Evolutionary conservation across 2,113 vertebrate species (phyloP).

Genomic region (Aldabrachelys gigantea): DNA sequence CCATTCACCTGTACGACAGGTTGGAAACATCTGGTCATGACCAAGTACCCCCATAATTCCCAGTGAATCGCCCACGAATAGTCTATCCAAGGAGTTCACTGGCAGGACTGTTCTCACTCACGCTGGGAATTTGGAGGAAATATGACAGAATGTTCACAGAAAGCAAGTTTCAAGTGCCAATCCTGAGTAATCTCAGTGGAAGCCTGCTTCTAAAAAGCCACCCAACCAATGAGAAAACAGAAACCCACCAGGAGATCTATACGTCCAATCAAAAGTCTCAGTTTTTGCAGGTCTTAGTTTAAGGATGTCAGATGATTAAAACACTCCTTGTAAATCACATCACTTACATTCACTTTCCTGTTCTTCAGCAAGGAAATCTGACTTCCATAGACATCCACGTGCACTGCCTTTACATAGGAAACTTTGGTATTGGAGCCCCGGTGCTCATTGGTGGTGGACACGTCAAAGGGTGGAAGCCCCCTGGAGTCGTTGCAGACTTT

Average conservation of each 20-base stretch:
- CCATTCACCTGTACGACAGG: no score
- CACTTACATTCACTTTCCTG: slow-evolving; percentile 84
- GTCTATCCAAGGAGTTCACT: no score
- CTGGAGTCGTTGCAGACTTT: no score
- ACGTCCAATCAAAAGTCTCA: neutral
- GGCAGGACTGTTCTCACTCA: no score
- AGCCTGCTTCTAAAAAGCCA: neutral
- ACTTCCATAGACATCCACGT: slow-evolving; percentile 74
- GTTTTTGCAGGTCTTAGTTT: neutral
- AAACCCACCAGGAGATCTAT: neutral
- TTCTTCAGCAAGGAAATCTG: slow-evolving; percentile 83
- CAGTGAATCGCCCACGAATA: no score
- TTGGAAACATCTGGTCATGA: no score
- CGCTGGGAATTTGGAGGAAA: neutral
- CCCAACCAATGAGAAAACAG: neutral
- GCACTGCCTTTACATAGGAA: slow-evolving; percentile 87
- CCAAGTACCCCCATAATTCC: no score
- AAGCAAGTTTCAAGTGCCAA: neutral
- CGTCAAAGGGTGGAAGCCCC: slow-evolving; percentile 84
- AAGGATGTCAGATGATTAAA: neutral
- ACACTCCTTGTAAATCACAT: neutral
- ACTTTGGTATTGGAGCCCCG: slow-evolving; percentile 83
- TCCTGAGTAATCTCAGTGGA: neutral
- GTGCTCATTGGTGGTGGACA: slow-evolving; percentile 88
- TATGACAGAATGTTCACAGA: neutral